Conservation (phyloP, 2,113 vertebrate species). For the Pogonocichla stellata region DNA sequence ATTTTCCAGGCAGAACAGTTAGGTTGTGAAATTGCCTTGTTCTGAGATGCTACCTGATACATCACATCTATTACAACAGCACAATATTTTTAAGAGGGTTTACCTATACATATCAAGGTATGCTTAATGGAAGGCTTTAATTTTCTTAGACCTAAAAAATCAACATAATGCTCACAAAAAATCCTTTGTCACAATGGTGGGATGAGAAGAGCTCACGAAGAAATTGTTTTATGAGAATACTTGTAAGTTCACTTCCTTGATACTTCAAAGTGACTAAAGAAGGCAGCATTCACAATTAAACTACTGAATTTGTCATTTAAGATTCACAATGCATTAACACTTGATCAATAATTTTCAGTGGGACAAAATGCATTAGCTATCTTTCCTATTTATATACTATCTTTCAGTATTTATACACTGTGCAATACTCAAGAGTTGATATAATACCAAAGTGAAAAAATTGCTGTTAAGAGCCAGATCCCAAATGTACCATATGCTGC, state of each 20-base stretch:
- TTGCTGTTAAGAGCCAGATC: neutral
- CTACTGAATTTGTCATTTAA: neutral
- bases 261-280: neutral
- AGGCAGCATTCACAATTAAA: neutral
- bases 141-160: neutral
- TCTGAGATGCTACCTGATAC: neutral
- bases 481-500: neutral
- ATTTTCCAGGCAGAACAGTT: constrained; percentile 12
- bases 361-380: neutral
- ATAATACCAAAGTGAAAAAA: neutral
- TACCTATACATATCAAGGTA: neutral
- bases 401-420: neutral
- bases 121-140: neutral
- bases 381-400: neutral
- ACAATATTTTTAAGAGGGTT: neutral
- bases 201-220: neutral
- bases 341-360: neutral
- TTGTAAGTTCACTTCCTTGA: neutral
- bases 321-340: neutral
- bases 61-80: neutral
- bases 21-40: constrained; percentile 18
- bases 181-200: neutral
- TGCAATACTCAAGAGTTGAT: neutral
- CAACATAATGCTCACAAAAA: neutral
- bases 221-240: neutral